Base-by-base conservation (phyloP, 2,113 vertebrate genomes). In the Genyomyrus donnyi region DNA sequence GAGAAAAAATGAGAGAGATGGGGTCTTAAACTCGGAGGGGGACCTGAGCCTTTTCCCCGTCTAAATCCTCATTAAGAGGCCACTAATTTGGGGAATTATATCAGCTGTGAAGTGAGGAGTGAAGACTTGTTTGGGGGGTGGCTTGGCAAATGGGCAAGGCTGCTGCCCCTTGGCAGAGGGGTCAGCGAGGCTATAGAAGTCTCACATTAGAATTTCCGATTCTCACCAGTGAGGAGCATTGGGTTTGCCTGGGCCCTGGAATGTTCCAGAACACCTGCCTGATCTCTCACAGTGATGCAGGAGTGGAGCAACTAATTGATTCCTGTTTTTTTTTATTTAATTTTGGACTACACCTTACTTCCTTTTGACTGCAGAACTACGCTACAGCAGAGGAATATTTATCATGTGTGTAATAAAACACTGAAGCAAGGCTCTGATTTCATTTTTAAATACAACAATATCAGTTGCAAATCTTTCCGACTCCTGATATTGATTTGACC, bases 41-140 rank as follows among this genome's bases (percentile, higher is more conserved):
- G 97, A 96, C 95, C 97, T 97, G 97, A 95, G 95, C 95, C 95
- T 92, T 94, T 94, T 94, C 91, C 94, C 35, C 70, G 95, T 95
- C 96, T 95, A 91, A 96, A 94, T 94, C 95, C 93, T 95, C 89
- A n/a, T 92, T 94, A 95, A 97, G 93, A 91, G 88, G 85, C 92
- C 91, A 94, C 95, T 96, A 96, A 94, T 94, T 96, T 96, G 91
- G 91, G 94, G 93, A 96, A 95, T 96, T 94, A 96, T 94, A 94
- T 93, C 93, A 96, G 94, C 94, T 92, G 95, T 95, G 95, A 96
- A 95, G 94, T 95, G 95, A 95, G 95, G 95, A 96, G 94, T 95
- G 93, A 95, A 94, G 91, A 85, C 89, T 74, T 31, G 88, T 45
- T 50, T 31, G 7, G 52, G 88, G 91, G 89, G 90, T 77, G 74